Evolutionary conservation across 2,797 vertebrate genomes (phyloP).

Genomic region (Pseudomugil gertrudae): DNA sequence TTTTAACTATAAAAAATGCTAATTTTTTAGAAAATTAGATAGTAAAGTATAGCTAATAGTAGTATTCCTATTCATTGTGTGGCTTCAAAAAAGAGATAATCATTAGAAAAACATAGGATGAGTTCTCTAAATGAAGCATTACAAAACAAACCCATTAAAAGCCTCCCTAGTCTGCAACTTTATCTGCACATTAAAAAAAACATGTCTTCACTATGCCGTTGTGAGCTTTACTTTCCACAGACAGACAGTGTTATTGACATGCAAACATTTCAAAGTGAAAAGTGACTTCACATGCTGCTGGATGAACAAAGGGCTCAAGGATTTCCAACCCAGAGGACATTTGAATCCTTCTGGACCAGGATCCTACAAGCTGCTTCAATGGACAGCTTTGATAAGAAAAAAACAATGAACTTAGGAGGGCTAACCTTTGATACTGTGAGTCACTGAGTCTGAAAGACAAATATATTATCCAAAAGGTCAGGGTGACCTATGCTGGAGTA

Average conservation of each 20-base stretch:
- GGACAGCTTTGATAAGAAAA: slow-evolving; percentile 73
- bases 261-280: slow-evolving; percentile 79
- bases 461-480: slow-evolving; percentile 65
- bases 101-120: slow-evolving; percentile 50
- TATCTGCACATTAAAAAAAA: slow-evolving; percentile 54
- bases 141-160: slow-evolving; percentile 65
- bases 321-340: slow-evolving; percentile 68
- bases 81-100: slow-evolving; percentile 50
- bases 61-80: slow-evolving; percentile 3
- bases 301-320: slow-evolving; percentile 79
- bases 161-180: slow-evolving; percentile 59
- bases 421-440: slow-evolving; percentile 71
- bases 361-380: slow-evolving; percentile 56
- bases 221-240: slow-evolving; percentile 77
- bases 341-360: slow-evolving; percentile 66
- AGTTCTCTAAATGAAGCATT: slow-evolving; percentile 47
- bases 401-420: slow-evolving; percentile 67
- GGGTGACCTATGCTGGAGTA: slow-evolving; percentile 40
- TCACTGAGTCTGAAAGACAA: slow-evolving; percentile 63
- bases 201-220: slow-evolving; percentile 76
- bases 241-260: slow-evolving; percentile 79
- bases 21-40: slow-evolving; percentile 42
- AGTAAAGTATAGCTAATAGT: slow-evolving; percentile 39
- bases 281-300: slow-evolving; percentile 70
- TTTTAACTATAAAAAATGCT: slow-evolving; percentile 22